Evolutionary conservation across 2,888 invertebrate species (phyloP), one percentile per base, ranked within the genome.

Genomic region (Metopia argyrocephala): DNA sequence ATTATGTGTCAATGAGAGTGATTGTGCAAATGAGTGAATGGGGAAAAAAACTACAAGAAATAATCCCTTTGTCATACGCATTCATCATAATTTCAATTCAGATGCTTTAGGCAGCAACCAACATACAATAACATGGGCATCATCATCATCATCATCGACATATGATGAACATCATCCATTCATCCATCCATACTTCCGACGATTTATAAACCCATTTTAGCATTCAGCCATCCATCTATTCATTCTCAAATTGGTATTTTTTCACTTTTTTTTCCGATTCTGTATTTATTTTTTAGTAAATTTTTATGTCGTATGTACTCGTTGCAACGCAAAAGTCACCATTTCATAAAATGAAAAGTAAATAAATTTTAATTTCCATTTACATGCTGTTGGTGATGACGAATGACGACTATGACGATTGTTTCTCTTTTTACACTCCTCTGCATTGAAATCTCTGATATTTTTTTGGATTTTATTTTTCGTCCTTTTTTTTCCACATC

Each of bases 321-420:
- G n/a, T 15, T 20, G 23, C 15, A 27, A 45, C 50, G 6, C 28
- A 50, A 71, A 59, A 76, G 64, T 70, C 70, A 64, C 59, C 73
- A 64, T 27, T 64, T 52, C 54, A 45, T 25, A 73, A 54, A 76
- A 64, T 46, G 70, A 61, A 61, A 78, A 75, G 81, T 75, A 78
- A 74, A 81, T 66, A 78, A 81, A 81, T 70, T 78, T 81, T 81
- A 70, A 81, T 81, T 78, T 78, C 21, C 78, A 81, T 81, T 59
- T 70, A 59, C 70, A 71, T 70, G 73, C 78, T 48, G 65, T 61
- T 78, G 61, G 54, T 45, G 64, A 57, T 52, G 68, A 50, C 65
- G 57, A 38, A 50, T 71, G 57, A 38, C 38, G 38, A 27, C 27
- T 56, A 18, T 38, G 59, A 65, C 12, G 50, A 66, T 3, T 50